Evolutionary conservation across 2,888 invertebrate genomes (phyloP).

Genomic region (Sepiola atlantica): DNA sequence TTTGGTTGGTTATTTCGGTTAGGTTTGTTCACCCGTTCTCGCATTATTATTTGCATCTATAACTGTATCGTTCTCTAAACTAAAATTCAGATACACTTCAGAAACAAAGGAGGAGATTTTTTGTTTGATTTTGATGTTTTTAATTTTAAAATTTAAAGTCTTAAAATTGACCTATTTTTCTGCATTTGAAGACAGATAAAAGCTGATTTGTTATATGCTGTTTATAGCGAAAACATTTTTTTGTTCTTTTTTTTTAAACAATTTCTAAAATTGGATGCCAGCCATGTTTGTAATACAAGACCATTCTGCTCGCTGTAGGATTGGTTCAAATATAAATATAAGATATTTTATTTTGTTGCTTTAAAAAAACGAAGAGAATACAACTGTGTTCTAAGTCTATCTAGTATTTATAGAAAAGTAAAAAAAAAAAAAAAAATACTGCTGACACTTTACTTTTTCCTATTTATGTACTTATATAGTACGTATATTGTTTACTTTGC

Average conservation of each 20-base stretch:
- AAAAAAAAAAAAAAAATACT: too few relatives aligned
- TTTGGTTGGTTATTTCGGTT: neutral
- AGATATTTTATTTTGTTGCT: neutral
- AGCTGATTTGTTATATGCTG: neutral
- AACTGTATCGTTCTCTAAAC: too few relatives aligned
- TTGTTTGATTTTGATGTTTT: neutral
- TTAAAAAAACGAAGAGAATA: neutral
- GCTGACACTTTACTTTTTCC: neutral
- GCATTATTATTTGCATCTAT: too few relatives aligned
- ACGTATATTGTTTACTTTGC: neutral
- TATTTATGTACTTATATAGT: neutral
- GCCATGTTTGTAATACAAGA: slow-evolving; percentile 11
- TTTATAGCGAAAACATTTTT: neutral
- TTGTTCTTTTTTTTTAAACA: neutral
- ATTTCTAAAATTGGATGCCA: neutral
- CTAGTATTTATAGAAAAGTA: neutral
- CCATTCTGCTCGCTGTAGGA: neutral
- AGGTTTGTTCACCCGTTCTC: neutral
- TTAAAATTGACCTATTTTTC: neutral
- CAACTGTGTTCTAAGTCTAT: neutral
- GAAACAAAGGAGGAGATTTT: too few relatives aligned
- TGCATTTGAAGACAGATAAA: neutral
- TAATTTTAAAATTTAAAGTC: neutral
- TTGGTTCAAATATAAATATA: neutral
- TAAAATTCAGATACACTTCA: too few relatives aligned